Evolutionary conservation across 37 sponge, comb jelly and placozoan genomes (phyloP).

Genomic region (Chondrosia reniformis): DNA sequence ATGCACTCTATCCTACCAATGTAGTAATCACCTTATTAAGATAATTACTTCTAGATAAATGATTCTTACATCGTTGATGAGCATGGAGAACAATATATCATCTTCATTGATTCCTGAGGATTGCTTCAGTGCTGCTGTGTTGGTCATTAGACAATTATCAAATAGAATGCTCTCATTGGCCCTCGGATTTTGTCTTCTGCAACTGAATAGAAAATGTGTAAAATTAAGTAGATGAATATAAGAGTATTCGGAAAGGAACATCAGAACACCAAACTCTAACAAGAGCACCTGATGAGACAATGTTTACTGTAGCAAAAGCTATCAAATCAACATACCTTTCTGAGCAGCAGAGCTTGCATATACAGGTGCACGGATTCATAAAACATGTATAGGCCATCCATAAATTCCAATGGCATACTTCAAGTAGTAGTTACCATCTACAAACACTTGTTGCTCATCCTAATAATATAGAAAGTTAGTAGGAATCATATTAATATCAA

Average conservation of each 20-base stretch:
- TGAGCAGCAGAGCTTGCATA: slow-evolving; percentile 16
- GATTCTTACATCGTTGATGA: slow-evolving; percentile 45
- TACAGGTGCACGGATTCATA: slow-evolving; percentile 28
- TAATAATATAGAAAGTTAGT: too few relatives aligned
- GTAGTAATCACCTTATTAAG: too few relatives aligned
- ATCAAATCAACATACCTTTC: too few relatives aligned
- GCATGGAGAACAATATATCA: slow-evolving; percentile 4
- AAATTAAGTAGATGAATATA: too few relatives aligned
- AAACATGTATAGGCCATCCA: slow-evolving; percentile 66
- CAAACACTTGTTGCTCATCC: slow-evolving; percentile 24
- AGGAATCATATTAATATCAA: too few relatives aligned
- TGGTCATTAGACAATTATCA: not conserved
- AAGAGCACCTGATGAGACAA: too few relatives aligned
- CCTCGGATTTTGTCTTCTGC: not conserved
- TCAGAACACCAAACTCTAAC: too few relatives aligned
- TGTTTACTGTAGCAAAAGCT: too few relatives aligned
- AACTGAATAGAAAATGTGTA: too few relatives aligned
- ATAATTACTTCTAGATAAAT: too few relatives aligned
- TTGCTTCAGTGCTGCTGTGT: not conserved
- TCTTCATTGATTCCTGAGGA: not conserved
- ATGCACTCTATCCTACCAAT: too few relatives aligned
- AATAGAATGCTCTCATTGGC: not conserved
- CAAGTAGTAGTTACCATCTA: slow-evolving; percentile 44
- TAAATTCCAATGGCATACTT: slow-evolving; percentile 51
- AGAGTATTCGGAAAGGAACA: too few relatives aligned